Evolutionary conservation across 2,797 vertebrate species (phyloP).

Genomic region (Catharus ustulatus): DNA sequence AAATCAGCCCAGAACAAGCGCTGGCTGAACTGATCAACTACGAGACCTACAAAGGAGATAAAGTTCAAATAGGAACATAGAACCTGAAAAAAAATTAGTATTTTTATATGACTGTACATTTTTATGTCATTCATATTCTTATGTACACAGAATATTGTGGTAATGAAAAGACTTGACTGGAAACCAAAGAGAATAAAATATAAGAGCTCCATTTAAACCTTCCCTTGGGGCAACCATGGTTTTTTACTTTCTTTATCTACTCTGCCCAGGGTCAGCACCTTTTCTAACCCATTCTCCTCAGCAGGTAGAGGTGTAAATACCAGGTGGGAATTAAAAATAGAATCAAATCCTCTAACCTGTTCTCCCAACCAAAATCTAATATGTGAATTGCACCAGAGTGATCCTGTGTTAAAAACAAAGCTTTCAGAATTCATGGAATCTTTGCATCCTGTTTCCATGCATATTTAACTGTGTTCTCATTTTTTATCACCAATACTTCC

Average conservation of each 20-base stretch:
- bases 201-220: background rate
- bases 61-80: background rate
- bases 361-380: background rate
- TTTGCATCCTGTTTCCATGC: background rate
- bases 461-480: background rate
- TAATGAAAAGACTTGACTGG: background rate
- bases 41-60: conserved; percentile 82
- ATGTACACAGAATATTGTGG: background rate
- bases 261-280: background rate
- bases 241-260: background rate
- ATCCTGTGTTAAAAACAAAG: background rate
- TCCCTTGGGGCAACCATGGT: fast-evolving
- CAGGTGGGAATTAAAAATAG: background rate
- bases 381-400: background rate
- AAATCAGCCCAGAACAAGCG: conserved; percentile 97
- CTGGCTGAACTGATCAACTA: conserved; percentile 94
- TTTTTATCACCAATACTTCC: no score
- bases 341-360: background rate
- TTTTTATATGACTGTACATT: background rate
- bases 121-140: background rate
- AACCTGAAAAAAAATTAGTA: background rate
- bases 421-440: background rate
- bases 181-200: background rate
- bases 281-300: background rate
- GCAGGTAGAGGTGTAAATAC: background rate